phyloP scores from a whole-genome alignment of 2,113 vertebrate species.

The Ondatra zibethicus region DNA sequence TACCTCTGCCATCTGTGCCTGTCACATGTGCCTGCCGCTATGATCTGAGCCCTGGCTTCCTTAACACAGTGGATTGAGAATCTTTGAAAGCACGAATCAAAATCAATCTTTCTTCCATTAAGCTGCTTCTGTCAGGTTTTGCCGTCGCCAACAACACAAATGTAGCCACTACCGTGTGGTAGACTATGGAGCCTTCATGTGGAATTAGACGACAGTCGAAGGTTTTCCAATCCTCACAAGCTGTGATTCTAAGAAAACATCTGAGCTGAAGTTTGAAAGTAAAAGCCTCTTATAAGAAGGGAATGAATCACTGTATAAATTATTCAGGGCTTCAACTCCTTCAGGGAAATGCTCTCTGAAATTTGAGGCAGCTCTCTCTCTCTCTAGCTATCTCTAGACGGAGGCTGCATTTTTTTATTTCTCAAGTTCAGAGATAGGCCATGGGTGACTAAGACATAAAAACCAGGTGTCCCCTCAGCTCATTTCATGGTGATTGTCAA shows the following conservation, averaged over 20 bases:
- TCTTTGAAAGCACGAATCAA: not conserved
- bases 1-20: not conserved
- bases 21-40: not conserved
- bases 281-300: conserved; percentile 44
- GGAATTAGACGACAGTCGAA: not conserved
- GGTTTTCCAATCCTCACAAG: not conserved
- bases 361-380: not conserved
- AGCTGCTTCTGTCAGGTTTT: not conserved
- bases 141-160: not conserved
- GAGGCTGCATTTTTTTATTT: not conserved
- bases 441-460: not conserved
- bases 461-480: not conserved
- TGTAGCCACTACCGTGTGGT: not conserved
- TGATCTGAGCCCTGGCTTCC: not conserved
- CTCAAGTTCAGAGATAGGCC: not conserved
- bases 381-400: not conserved
- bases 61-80: not conserved
- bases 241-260: conserved; percentile 55
- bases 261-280: conserved; percentile 48
- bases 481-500: not conserved
- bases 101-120: not conserved
- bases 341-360: conserved; percentile 18
- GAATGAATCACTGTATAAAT: conserved; percentile 60
- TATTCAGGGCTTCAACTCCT: conserved; percentile 56
- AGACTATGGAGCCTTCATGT: accelerated